Conservation (phyloP, 2,113 vertebrate genomes). For the Epinephelus moara region DNA sequence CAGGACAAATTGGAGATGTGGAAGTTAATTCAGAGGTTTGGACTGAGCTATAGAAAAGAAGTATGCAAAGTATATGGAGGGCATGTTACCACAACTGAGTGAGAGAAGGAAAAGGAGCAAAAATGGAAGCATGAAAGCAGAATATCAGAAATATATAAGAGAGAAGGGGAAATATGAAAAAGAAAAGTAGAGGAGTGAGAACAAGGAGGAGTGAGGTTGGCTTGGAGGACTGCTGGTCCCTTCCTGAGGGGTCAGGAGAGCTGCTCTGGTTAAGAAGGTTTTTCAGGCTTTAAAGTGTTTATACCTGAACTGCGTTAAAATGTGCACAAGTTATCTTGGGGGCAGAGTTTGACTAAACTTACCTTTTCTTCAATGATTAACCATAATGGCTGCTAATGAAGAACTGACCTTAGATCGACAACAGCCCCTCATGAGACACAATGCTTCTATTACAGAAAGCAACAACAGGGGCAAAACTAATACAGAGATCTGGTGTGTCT, state of each 20-base stretch:
- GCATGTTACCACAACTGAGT: not conserved
- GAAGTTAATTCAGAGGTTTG: not conserved
- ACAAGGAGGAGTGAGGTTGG: constrained; percentile 2
- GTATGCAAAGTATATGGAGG: not conserved
- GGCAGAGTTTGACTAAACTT: constrained; percentile 28
- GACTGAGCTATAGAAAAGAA: not conserved
- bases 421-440: constrained; percentile 73
- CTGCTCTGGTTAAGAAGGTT: not conserved
- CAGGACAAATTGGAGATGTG: not conserved
- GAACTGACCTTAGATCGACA: constrained; percentile 55
- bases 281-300: constrained; percentile 15
- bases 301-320: constrained; percentile 13
- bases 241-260: constrained; percentile 1
- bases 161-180: constrained; percentile 1
- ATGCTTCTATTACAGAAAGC: constrained; percentile 68
- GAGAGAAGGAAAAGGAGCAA: not conserved
- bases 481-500: constrained; percentile 57
- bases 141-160: not conserved
- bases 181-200: not conserved
- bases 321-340: constrained; percentile 22
- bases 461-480: constrained; percentile 32
- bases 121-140: not conserved
- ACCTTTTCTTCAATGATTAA: constrained; percentile 60
- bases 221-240: constrained; percentile 12
- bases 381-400: constrained; percentile 48